Percentiles rank a stretch among this genome's conserved stretches.
Evolutionary conservation across 1,140 invertebrate genomes (phyloP).

Genomic region (Ruditapes philippinarum): DNA sequence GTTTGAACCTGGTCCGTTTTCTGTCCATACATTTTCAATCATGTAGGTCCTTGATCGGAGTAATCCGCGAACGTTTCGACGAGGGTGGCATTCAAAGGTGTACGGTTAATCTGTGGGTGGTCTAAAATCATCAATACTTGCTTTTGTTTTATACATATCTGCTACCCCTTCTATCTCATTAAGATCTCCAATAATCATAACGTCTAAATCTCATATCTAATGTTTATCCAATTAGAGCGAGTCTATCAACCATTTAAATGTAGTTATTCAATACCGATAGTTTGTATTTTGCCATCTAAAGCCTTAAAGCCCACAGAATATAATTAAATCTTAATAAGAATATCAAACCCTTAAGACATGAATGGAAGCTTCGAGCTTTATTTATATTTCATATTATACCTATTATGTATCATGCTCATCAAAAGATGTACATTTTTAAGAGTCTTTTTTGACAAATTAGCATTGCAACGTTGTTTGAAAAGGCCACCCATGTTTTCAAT

Average conservation of each 20-base stretch:
- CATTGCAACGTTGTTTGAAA: not conserved
- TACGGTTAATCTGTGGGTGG: slow-evolving; percentile 13
- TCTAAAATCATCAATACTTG: not conserved
- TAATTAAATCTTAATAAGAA: slow-evolving; percentile 28
- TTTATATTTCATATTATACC: not conserved
- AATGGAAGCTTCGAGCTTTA: not conserved
- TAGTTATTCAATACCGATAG: not conserved
- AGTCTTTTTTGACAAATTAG: slow-evolving; percentile 20
- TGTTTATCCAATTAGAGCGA: slow-evolving; percentile 28
- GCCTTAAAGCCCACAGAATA: not conserved
- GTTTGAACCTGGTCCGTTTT: slow-evolving; percentile 20
- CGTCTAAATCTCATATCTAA: not conserved
- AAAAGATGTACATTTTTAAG: slow-evolving; percentile 11
- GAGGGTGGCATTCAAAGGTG: slow-evolving; percentile 10
- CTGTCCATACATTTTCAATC: slow-evolving; percentile 19
- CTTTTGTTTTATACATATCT: slow-evolving; percentile 35
- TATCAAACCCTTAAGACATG: slow-evolving; percentile 37
- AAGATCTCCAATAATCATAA: not conserved
- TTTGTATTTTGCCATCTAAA: not conserved
- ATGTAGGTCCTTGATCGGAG: slow-evolving; percentile 2
- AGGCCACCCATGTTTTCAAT: slow-evolving; percentile 39
- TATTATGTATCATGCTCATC: not conserved
- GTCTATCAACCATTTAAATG: slow-evolving; percentile 1
- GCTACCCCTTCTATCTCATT: not conserved
- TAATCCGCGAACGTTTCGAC: not conserved